Evolutionary conservation across 2,888 invertebrate genomes (phyloP).

Genomic region (Chrysina gloriosa): DNA sequence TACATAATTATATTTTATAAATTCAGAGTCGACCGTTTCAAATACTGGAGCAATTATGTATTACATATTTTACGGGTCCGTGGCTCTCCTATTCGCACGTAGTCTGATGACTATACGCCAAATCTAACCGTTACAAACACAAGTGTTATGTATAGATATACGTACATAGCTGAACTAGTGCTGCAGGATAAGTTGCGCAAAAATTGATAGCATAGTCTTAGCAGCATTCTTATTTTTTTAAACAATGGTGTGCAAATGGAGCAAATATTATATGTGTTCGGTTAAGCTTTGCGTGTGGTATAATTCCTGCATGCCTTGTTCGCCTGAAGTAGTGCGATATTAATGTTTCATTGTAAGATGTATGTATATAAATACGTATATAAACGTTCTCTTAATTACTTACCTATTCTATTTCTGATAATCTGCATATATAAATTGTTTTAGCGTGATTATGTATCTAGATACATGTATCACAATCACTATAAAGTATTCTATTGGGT

Average conservation of each 20-base stretch:
- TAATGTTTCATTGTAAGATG: conserved; percentile 14
- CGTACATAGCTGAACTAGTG: conserved; percentile 19
- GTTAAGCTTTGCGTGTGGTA: conserved; percentile 21
- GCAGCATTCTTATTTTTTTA: conserved; percentile 33
- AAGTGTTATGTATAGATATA: conserved; percentile 1
- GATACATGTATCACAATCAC: background rate
- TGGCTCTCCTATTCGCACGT: conserved; percentile 12
- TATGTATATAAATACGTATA: background rate
- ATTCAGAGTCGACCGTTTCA: conserved; percentile 13
- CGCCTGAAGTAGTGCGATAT: conserved; percentile 16
- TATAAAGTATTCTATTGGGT: background rate
- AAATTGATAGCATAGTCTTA: conserved; percentile 32
- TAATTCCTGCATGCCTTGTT: conserved; percentile 15
- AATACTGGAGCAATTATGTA: conserved; percentile 29
- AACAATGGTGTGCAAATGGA: conserved; percentile 26
- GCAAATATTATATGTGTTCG: conserved; percentile 21
- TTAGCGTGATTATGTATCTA: background rate
- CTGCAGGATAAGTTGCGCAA: conserved; percentile 21
- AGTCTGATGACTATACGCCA: background rate
- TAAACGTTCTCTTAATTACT: conserved; percentile 26
- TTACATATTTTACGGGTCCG: background rate
- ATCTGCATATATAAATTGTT: background rate
- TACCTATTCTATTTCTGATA: conserved; percentile 22
- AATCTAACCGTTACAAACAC: background rate
- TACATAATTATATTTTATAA: conserved; percentile 35